Conservation (phyloP, 2,888 invertebrate species). For the Drosophila colorata region DNA sequence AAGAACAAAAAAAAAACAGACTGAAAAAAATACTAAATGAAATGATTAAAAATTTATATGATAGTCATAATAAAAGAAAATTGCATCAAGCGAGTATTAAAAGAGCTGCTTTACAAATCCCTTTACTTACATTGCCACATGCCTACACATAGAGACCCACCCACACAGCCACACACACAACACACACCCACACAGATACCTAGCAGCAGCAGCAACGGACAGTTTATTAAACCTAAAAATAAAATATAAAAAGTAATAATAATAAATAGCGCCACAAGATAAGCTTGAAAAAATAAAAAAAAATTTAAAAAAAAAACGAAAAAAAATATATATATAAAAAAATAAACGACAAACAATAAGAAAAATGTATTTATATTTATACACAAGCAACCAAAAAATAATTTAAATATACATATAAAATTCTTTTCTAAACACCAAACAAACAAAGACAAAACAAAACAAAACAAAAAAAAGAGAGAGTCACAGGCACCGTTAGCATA, state of each 20-base stretch:
- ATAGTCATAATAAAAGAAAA: slow-evolving; percentile 26
- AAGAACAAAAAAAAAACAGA: slow-evolving; percentile 46
- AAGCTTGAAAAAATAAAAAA: slow-evolving; percentile 35
- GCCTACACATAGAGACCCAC: slow-evolving; percentile 6
- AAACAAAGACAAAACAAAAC: slow-evolving; percentile 26
- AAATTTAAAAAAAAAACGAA: slow-evolving; percentile 21
- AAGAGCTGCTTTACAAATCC: slow-evolving; percentile 39
- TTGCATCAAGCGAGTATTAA: slow-evolving; percentile 9
- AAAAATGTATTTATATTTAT: slow-evolving; percentile 76
- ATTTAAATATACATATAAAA: slow-evolving; percentile 54
- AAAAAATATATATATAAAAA: slow-evolving; percentile 14
- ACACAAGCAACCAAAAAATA: slow-evolving; percentile 63
- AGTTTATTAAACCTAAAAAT: slow-evolving; percentile 29
- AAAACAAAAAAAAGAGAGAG: slow-evolving; percentile 23
- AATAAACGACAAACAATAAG: slow-evolving; percentile 58
- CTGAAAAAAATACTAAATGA: slow-evolving; percentile 56
- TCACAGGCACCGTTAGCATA: slow-evolving; percentile 77
- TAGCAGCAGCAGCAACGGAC: slow-evolving; percentile 41
- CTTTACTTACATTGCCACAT: slow-evolving; percentile 10
- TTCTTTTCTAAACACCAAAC: slow-evolving; percentile 46
- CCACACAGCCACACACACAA: slow-evolving; percentile 11
- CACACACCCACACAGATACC: slow-evolving; percentile 24
- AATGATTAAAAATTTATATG: slow-evolving; percentile 55
- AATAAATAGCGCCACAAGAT: slow-evolving; percentile 33
- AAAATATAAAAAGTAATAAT: slow-evolving; percentile 12